These are phyloP conservation scores for Clarias laeviceps DNA, from an alignment of 2,797 vertebrate genomes.

Conservation along the genomic window DNA sequence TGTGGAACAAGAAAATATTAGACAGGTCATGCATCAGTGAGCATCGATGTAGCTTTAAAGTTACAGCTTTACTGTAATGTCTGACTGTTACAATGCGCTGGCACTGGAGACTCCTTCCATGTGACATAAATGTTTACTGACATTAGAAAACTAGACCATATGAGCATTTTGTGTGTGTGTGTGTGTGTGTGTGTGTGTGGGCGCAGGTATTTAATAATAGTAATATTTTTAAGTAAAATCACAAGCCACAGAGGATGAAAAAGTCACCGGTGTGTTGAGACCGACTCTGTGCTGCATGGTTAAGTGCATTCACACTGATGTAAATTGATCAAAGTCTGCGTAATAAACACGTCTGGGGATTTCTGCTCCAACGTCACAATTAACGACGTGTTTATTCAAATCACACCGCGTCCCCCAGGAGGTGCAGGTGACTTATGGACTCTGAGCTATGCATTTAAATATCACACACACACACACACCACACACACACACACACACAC, in stretches of 20 bases:
- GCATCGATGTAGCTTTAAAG: not conserved
- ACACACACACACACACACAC: not conserved
- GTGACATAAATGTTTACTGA: not conserved
- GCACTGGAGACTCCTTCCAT: not conserved
- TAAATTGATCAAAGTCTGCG: conserved; percentile 33
- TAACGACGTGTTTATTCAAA: conserved; percentile 54
- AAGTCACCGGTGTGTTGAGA: not conserved
- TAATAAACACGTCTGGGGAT: conserved; percentile 41
- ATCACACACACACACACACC: not conserved
- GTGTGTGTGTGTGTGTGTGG: not conserved
- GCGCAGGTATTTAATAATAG: too few relatives aligned
- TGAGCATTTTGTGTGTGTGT: not conserved
- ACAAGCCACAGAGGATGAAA: not conserved
- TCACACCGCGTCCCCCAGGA: conserved; percentile 20
- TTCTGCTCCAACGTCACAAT: conserved; percentile 38
- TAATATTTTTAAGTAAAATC: not conserved
- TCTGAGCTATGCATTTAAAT: conserved; percentile 39
- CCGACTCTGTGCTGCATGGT: conserved; percentile 5
- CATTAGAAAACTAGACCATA: too few relatives aligned
- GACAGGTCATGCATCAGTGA: not conserved
- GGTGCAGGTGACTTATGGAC: conserved; percentile 53
- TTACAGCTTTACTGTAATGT: not conserved
- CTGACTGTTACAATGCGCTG: not conserved
- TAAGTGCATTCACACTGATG: conserved; percentile 3
- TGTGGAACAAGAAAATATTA: not conserved